Base-by-base conservation (phyloP, 2,888 invertebrate genomes). In the Cryptops parisi region DNA sequence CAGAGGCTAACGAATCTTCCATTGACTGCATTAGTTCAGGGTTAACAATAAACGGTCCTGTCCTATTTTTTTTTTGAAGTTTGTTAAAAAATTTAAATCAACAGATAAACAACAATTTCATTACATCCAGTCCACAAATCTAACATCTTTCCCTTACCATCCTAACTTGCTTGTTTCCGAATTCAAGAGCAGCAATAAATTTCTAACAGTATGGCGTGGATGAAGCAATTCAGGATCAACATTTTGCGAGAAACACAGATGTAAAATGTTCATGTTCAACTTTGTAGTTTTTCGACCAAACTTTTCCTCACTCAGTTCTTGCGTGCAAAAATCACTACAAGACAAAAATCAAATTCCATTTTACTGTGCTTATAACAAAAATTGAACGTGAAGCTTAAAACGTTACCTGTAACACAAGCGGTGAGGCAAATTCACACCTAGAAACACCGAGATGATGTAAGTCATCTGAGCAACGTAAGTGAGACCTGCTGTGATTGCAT, bases 401-500 rank as follows among this genome's bases (percentile, higher is more conserved):
- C n/a, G n/a, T 17, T 55, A 66, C 66, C 64, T 66, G 56, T 65
- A 68, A 47, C 61, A 64, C 38, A 67, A 62, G 54, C 62, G 63
- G 51, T 81, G 79, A 38, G 91, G 91, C 65, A 91, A 74, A 59
- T 82, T 76, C 52, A 83, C 77, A 71, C 89, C 85, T 57, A 91
- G 74, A 67, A 84, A 83, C 74, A 81, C 86, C 47, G 89, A 84
- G 59, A 90, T 73, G 59, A 89, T 74, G 65, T 82, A 79, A 45
- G 84, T 77, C 60, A 93, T 74, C 72, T 93, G 93, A 54, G 89
- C 82, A 40, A 84, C 81, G 67, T 89, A 86, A 41, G 84, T 82
- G 43, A 93, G 77, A 51, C 86, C 91, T 58, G 82, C 88, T 67
- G 78, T 78, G 60, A 82, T 82, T 58, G 79, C 79, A 64, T 80